A percentile compares a stretch with the other conserved stretches of the same genome.
Conservation (phyloP, 2,888 invertebrate genomes). For the Brassicogethes aeneus region DNA sequence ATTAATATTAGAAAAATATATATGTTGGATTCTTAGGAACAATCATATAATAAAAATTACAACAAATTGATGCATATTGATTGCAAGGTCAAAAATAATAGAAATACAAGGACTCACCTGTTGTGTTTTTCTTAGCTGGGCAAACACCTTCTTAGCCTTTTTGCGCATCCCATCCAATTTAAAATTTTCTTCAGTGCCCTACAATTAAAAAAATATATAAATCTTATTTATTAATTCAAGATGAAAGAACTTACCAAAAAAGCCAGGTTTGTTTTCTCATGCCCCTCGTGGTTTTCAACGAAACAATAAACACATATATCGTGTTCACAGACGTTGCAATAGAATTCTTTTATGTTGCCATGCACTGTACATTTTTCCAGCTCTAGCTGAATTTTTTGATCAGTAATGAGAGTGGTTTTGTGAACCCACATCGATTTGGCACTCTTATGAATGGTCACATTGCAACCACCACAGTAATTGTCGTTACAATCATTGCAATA, state of each 20-base stretch:
- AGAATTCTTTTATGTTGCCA: constrained; percentile 31
- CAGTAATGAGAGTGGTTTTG: constrained; percentile 15
- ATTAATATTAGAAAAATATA: too few relatives aligned
- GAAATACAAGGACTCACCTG: not conserved
- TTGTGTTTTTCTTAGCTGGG: not conserved
- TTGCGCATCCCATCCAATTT: not conserved
- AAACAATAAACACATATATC: constrained; percentile 40
- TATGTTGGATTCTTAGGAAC: too few relatives aligned
- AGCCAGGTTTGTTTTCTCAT: constrained; percentile 25
- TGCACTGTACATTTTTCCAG: constrained; percentile 28
- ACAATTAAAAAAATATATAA: too few relatives aligned
- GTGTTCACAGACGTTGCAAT: constrained; percentile 37
- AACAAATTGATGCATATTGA: too few relatives aligned
- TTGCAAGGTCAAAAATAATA: too few relatives aligned
- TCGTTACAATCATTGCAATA: constrained; percentile 31
- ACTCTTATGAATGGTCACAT: constrained; percentile 32
- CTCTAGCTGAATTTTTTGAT: constrained; percentile 11
- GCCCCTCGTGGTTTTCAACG: constrained; percentile 34
- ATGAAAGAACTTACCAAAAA: constrained; percentile 32
- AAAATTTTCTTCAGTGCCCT: not conserved
- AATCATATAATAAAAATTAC: too few relatives aligned
- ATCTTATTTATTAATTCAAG: not conserved
- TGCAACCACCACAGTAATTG: constrained; percentile 28
- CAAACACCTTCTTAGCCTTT: not conserved
- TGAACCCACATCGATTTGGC: constrained; percentile 33